Evolutionary conservation across 2,888 invertebrate genomes (phyloP).

Genomic region (Pyrrhosoma nymphula): DNA sequence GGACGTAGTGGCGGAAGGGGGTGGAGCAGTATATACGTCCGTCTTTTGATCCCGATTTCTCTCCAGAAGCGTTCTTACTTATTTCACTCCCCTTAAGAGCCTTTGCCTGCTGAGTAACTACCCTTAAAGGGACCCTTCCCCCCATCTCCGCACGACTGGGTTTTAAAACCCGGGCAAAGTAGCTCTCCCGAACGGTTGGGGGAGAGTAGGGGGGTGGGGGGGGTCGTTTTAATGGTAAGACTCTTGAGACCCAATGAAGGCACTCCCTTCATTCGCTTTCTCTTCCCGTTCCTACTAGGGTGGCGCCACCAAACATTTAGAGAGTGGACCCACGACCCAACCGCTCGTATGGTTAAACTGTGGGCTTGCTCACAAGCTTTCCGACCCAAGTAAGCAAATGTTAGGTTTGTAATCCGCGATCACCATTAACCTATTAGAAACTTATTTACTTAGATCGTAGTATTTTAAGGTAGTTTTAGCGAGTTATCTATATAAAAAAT

Average conservation of each 20-base stretch:
- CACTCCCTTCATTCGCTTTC: neutral
- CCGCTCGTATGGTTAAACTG: neutral
- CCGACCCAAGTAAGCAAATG: neutral
- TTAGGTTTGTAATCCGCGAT: neutral
- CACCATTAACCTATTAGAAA: too few species aligned
- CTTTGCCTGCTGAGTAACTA: neutral
- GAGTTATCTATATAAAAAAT: too few species aligned
- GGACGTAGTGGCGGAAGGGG: neutral
- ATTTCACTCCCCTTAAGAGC: too few species aligned
- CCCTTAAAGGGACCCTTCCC: neutral
- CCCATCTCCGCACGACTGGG: neutral
- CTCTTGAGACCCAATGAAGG: neutral
- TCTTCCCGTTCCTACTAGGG: neutral
- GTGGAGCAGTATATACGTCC: neutral
- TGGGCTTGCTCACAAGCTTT: neutral
- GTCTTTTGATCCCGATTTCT: neutral
- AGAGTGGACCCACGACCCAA: neutral
- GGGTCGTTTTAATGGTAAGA: neutral
- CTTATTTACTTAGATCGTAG: too few species aligned
- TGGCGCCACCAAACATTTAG: neutral
- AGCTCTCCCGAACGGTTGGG: neutral
- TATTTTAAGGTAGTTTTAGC: too few species aligned
- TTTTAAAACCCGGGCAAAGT: conserved; percentile 5
- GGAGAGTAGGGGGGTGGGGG: too few species aligned
- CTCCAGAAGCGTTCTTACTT: neutral